Evolutionary conservation across 2,888 invertebrate species (phyloP), one percentile per base, ranked within the genome.

Genomic region (Drosophila kokeensis): DNA sequence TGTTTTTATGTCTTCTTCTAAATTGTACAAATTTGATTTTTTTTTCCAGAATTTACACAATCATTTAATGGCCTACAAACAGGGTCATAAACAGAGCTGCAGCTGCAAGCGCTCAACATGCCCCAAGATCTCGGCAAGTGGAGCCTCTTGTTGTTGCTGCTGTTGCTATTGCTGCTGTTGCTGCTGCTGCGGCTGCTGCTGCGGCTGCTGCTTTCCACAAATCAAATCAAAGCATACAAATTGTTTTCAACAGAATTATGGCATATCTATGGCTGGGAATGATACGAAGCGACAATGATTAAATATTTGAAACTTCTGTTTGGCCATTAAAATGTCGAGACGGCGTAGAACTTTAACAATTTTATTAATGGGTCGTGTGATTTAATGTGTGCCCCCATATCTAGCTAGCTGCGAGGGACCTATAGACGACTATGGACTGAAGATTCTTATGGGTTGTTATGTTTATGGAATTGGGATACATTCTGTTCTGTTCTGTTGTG

Each of bases 351-450:
- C 64, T 86, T 87, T 57, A 79, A 87, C 73, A 78, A 83, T 85
- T 88, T 86, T 88, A 84, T 86, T 86, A 86, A 86, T 87, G 86
- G 83, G 86, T 85, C 84, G 83, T 86, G 86, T 85, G 84, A 85
- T 88, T 88, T 88, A 83, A 84, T 83, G 83, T 87, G 74, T 77
- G 77, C 70, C 58, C 76, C 57, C 54, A 65, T 36, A 54, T 60
- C 76, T 55, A 48, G 60, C 59, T 15, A 59, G 24, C 48, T 8
- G 48, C 24, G 24, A 32, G 4, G 63, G 36, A 45, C 45, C 72
- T 38, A 69, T 34, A 38, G 8, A 45, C 45, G 18, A 45, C 49
- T n/a, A n/a, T 50, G 11, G 29, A 40, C 27, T 30, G 29, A 21
- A 57, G n/a, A 40, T 40, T 21, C 57, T 40, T 67, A 32, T 53